Evolutionary conservation across 1,140 invertebrate species (phyloP).

Genomic region (Drosophila teissieri): DNA sequence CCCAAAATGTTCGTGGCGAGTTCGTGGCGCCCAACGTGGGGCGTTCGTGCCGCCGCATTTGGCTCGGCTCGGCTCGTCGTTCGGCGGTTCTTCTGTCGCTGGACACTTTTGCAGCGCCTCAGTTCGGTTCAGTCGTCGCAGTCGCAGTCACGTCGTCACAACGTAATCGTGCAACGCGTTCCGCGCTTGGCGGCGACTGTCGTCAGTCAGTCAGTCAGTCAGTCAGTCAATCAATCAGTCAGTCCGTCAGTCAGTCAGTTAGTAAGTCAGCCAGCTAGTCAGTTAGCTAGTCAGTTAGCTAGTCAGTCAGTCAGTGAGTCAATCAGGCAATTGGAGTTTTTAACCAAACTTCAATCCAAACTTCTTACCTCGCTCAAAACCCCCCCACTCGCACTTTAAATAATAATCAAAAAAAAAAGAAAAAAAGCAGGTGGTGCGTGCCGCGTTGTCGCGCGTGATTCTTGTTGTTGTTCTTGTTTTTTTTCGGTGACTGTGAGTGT

Average conservation of each 20-base stretch:
- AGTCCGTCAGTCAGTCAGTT: constrained; percentile 18
- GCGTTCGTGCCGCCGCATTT: constrained; percentile 4
- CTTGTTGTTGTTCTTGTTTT: constrained; percentile 34
- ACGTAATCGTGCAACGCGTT: constrained; percentile 70
- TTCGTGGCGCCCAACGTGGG: constrained; percentile 26
- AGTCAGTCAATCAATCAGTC: constrained; percentile 31
- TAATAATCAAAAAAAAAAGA: not conserved
- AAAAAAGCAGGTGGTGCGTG: constrained; percentile 31
- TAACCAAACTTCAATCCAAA: constrained; percentile 21
- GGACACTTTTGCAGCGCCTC: constrained; percentile 64
- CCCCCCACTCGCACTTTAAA: not conserved
- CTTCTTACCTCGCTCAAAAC: not conserved
- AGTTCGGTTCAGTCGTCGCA: constrained; percentile 74
- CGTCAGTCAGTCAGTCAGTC: constrained; percentile 51
- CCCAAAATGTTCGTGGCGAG: not conserved
- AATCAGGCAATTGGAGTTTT: constrained; percentile 11
- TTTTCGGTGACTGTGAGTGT: constrained; percentile 27
- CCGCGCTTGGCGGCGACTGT: constrained; percentile 71
- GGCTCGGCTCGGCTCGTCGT: not conserved
- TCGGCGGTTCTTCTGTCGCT: constrained; percentile 10
- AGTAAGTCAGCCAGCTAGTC: not conserved
- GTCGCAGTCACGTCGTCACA: constrained; percentile 82
- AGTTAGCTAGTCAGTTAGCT: not conserved
- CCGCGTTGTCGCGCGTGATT: constrained; percentile 52
- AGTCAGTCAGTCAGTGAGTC: not conserved